Base-by-base conservation (phyloP, 2,888 invertebrate genomes). In the Pseudoips prasinana region DNA sequence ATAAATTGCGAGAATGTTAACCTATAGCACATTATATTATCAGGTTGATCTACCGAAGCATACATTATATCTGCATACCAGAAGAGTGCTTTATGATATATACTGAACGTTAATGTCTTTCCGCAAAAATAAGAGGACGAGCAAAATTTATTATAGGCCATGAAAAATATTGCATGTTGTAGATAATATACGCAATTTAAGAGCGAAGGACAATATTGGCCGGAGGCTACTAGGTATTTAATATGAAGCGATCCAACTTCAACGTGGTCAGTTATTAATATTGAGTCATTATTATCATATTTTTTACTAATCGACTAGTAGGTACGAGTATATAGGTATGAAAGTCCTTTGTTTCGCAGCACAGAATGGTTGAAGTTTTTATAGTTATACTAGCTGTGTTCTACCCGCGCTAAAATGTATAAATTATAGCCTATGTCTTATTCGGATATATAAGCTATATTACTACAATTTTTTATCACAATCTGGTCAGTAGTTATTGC, bases 131-230 rank as follows among this genome's bases (percentile, higher is more conserved):
- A 58, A 40, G 27, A 59, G 57, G 56, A 59, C 65, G 64, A 64
- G 61, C 70, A 56, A 69, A 72, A 79, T 70, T 73, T 77, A 78
- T 79, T 71, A 63, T 64, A 52, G 51, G 45, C 55, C 52, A 62
- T 62, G 68, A 75, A 78, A 80, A 74, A 73, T 76, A 79, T 70
- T 65, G 63, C 69, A 67, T 64, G 69, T 67, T 66, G 73, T 74
- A 67, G 67, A 69, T 58, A 67, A 67, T 67, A 64, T 64, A 59
- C 48, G 60, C 62, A 61, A 64, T 67, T 41, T 54, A 47, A 51
- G 28, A 43, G 32, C 11, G 68, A 77, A 80, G 75, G 77, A 66
- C 71, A 66, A 58, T 55, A 62, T 55, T 75, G 80, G 74, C 84
- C 73, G 64, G 59, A 63, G 78, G 84, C 82, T 62, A 60, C 25